Base-by-base conservation (phyloP, 2,113 vertebrate species). In the Rhinolophus ferrumequinum region DNA sequence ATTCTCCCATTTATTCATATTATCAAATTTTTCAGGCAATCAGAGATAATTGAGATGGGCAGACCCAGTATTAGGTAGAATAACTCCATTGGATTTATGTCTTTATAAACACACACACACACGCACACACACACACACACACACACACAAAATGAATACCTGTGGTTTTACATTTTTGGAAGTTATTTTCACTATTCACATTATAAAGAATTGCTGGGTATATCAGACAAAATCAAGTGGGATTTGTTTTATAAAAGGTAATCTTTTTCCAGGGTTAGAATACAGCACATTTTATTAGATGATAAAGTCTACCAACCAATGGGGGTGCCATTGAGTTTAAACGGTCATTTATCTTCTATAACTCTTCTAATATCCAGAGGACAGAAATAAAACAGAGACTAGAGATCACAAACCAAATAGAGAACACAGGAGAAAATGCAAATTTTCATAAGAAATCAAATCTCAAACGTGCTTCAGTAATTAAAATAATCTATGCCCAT, bases 1-100 rank as follows among this genome's bases (percentile, higher is more conserved):
- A 58, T 52, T 94, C 35, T 82, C 70, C 50, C 93, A 80, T 75
- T 79, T 56, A 93, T 62, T 64, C 26, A n/a, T 38, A 93, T 76
- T 95, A 83, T 87, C 54, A 62, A 81, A 52, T 60, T 60, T 86
- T 90, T 64, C 67, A 56, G 77, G 44, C 28, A 79, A 72, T 81
- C 22, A 13, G 35, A 76, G 75, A 44, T 60, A 90, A 92, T 0
- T 41, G 28, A 75, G 15, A 90, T 8, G 5, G 47, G 75, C 33
- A 87, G 18, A 87, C 7, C 10, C 26, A 76, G 6, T 7, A 22
- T 56, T 82, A 82, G 69, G 75, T 77, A 81, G 7, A 88, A 28
- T 67, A 33, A 90, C 7, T 24, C 66, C 35, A 56, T 0, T 66
- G 30, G 62, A 83, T 64, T 58, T 58, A 72, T 67, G 28, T 93